Evolutionary conservation across 2,113 vertebrate genomes (phyloP), one percentile per base, ranked within the genome.

Genomic region (Aleadryas rufinucha): DNA sequence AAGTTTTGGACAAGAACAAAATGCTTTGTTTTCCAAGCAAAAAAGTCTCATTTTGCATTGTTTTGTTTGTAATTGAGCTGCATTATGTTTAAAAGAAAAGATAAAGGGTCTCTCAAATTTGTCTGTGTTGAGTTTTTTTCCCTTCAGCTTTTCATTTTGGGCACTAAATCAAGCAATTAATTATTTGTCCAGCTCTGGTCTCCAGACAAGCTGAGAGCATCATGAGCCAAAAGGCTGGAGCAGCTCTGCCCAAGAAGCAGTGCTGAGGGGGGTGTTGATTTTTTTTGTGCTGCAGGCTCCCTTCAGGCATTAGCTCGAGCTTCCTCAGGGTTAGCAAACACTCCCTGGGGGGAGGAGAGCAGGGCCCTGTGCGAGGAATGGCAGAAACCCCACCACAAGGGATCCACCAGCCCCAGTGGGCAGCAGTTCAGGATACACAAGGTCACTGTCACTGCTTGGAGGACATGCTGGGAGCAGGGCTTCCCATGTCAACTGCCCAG

Each of bases 91-190:
- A 61, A 85, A 79, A 91, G 56, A 70, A 86, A 90, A 94, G 45
- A 83, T 50, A 90, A 84, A 92, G 35, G 15, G 42, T 65, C 35
- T 52, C 75, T 86, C 39, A 75, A n/a, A 70, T 60, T 59, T 1
- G 1, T 42, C 56, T 75, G 50, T n/a, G 50, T 44, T 66, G 31
- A 19, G 35, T 31, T 35, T 57, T 68, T 79, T 50, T 31, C 35
- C 64, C 39, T 70, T 44, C 57, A 80, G 54, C 54, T 88, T 94
- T 87, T 93, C 54, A 78, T 59, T 92, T 95, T 87, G 83, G 76
- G 60, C 86, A 95, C 56, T 78, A 83, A 90, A 92, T 83, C 83
- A 90, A 95, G 80, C 76, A 93, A 68, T 95, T 95, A 87, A 90
- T 93, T 92, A 71, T 87, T 92, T 92, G 90, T 70, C 94, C 80